Percentiles rank a stretch among this genome's conserved stretches.
These are phyloP conservation scores for Enteromius radiatus DNA, from an alignment of 2,797 vertebrate species.

Conservation along the genomic window DNA sequence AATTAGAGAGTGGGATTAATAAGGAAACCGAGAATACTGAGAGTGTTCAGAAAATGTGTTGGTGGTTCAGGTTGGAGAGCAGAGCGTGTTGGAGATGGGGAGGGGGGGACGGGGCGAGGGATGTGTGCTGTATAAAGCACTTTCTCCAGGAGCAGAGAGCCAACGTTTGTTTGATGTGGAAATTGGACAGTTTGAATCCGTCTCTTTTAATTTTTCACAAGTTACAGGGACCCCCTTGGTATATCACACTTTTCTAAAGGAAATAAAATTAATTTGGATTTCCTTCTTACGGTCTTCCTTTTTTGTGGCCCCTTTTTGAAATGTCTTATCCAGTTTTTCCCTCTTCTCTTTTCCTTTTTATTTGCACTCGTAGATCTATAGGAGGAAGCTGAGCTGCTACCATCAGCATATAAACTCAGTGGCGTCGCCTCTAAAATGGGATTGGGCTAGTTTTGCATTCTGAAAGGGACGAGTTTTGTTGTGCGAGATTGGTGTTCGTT, in stretches of 20 bases:
- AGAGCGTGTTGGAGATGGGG: constrained; percentile 56
- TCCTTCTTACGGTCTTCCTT: constrained; percentile 31
- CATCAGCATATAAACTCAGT: constrained; percentile 80
- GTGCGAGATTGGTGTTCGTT: constrained; percentile 76
- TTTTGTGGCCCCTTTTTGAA: constrained; percentile 63
- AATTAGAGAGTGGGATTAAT: constrained; percentile 90
- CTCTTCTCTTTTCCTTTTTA: constrained; percentile 33
- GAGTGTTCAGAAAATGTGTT: constrained; percentile 65
- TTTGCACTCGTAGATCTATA: constrained; percentile 56
- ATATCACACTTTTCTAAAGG: constrained; percentile 87
- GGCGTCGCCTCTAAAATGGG: constrained; percentile 76
- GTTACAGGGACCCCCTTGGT: constrained; percentile 92
- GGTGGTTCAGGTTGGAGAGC: constrained; percentile 68
- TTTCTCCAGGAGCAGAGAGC: constrained; percentile 94
- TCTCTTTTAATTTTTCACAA: constrained; percentile 99
- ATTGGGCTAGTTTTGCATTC: constrained; percentile 75
- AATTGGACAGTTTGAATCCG: constrained; percentile 99
- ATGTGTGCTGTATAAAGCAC: constrained; percentile 88
- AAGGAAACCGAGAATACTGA: constrained; percentile 86
- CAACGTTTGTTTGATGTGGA: constrained; percentile 99
- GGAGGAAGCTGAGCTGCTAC: constrained; percentile 68
- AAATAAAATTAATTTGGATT: constrained; percentile 83
- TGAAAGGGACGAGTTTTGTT: constrained; percentile 70
- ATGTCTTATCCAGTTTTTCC: constrained; percentile 26
- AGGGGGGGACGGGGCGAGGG: constrained; percentile 69